phyloP scores from a whole-genome alignment of 2,113 vertebrate species.

The Grammomys surdaster region DNA sequence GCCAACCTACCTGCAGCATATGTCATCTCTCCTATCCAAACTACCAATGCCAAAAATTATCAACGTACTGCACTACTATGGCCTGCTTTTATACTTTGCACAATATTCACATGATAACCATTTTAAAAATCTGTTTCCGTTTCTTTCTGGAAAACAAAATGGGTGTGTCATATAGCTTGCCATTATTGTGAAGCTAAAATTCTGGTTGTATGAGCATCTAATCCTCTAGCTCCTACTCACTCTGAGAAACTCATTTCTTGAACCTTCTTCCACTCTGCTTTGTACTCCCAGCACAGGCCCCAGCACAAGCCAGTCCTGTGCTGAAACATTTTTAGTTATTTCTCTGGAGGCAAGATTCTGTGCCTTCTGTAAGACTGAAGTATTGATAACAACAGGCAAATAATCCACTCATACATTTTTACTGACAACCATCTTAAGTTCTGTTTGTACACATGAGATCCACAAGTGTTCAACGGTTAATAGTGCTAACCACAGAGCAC shows the following conservation, averaged over 20 bases:
- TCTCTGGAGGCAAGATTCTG: neutral
- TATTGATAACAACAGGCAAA: neutral
- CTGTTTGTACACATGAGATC: neutral
- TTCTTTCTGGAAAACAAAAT: neutral
- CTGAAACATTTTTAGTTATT: neutral
- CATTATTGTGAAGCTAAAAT: neutral
- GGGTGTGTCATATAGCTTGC: neutral
- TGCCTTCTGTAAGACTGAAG: neutral
- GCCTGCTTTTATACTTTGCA: neutral
- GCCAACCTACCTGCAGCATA: neutral
- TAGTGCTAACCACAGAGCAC: neutral
- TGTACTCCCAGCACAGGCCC: neutral
- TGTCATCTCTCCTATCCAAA: neutral
- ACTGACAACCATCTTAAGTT: neutral
- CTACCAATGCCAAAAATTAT: fast-evolving
- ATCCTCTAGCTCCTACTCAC: neutral
- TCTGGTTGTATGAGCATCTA: fast-evolving
- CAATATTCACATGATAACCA: neutral
- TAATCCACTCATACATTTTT: neutral
- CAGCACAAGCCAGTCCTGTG: fast-evolving
- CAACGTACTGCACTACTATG: neutral
- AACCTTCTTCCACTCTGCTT: neutral
- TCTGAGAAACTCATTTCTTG: neutral
- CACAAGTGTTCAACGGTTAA: neutral
- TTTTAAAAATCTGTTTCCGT: neutral